Evolutionary conservation across 2,797 vertebrate genomes (phyloP).

Genomic region (Parauchenoglanis punctatus): DNA sequence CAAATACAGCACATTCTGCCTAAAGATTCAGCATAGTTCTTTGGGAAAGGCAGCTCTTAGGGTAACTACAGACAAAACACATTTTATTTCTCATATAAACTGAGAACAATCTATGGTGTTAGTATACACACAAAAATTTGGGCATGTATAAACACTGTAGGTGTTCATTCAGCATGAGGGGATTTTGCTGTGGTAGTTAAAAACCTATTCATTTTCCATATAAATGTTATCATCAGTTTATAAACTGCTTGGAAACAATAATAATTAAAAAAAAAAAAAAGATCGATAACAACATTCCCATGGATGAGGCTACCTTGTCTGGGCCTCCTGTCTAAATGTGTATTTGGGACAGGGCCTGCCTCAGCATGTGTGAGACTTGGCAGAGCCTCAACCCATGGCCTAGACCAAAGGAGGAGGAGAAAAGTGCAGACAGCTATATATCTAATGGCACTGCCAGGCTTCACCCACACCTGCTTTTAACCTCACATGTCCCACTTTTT

Average conservation of each 20-base stretch:
- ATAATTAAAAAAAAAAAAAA: not conserved
- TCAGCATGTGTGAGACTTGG: constrained; percentile 25
- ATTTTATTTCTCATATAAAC: not conserved
- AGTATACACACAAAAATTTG: not conserved
- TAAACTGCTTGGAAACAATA: not conserved
- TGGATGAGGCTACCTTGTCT: constrained; percentile 23
- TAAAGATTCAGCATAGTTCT: not conserved
- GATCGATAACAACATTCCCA: constrained; percentile 1
- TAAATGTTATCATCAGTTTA: constrained; percentile 31
- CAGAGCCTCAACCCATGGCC: constrained; percentile 12
- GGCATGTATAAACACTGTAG: not conserved
- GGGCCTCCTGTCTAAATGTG: constrained; percentile 25
- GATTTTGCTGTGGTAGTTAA: not conserved
- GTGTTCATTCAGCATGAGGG: not conserved
- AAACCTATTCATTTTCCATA: not conserved
- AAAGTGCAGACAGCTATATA: constrained; percentile 31
- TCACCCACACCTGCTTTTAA: constrained; percentile 38
- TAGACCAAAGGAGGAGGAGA: constrained; percentile 1
- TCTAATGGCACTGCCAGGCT: constrained; percentile 38
- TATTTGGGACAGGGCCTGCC: constrained; percentile 20
- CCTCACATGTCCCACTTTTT: constrained; percentile 20
- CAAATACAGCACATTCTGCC: not conserved
- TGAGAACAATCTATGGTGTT: not conserved
- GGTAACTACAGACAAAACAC: not conserved
- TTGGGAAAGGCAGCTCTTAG: not conserved